Evolutionary conservation across 2,888 invertebrate species (phyloP).

Genomic region (Blastobasis adustella): DNA sequence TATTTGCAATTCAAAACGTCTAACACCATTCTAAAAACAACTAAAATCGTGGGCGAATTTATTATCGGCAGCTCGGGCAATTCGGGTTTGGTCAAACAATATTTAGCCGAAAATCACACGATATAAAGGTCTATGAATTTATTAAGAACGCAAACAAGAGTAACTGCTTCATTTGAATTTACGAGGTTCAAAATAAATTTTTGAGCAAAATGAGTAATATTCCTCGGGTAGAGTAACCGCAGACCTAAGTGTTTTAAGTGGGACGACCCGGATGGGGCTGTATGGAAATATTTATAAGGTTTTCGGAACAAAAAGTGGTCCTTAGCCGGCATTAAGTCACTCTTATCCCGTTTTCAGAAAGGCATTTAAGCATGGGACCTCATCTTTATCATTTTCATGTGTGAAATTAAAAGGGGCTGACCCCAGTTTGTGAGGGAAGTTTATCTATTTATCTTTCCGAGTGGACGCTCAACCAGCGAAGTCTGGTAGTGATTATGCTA

Average conservation of each 20-base stretch:
- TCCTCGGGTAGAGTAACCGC: conserved; percentile 4
- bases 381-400: conserved; percentile 42
- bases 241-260: conserved; percentile 37
- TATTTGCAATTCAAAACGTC: too few relatives aligned
- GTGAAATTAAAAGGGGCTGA: conserved; percentile 53
- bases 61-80: neutral
- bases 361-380: conserved; percentile 20
- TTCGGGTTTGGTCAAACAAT: too few relatives aligned
- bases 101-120: conserved; percentile 2
- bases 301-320: conserved; percentile 35
- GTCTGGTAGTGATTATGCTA: too few relatives aligned
- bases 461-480: too few relatives aligned
- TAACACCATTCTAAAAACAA: too few relatives aligned
- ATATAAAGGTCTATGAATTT: conserved; percentile 4
- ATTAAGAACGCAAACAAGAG: conserved; percentile 7
- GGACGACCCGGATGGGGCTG: conserved; percentile 36
- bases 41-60: conserved; percentile 6
- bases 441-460: conserved; percentile 17
- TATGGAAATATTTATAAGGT: conserved; percentile 41
- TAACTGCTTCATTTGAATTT: conserved; percentile 7
- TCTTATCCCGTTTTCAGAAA: conserved; percentile 17
- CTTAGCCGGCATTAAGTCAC: conserved; percentile 13
- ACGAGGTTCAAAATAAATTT: conserved; percentile 4
- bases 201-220: conserved; percentile 6
- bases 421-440: conserved; percentile 46